Base-by-base conservation (phyloP, 1,140 invertebrate genomes). In the Apis laboriosa region DNA sequence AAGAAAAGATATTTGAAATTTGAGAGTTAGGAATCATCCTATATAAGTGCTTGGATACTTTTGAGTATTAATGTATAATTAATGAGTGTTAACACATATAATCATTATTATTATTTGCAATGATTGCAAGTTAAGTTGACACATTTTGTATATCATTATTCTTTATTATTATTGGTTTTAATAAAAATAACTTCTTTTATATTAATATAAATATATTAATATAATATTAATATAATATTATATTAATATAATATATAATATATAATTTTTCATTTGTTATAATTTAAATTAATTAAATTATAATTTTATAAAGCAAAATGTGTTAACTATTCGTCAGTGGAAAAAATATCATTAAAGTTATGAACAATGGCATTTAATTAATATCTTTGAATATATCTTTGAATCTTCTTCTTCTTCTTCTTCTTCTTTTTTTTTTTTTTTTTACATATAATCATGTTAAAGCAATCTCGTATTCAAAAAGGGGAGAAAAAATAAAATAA, bases 391-490 rank as follows among this genome's bases (percentile, higher is more conserved):
- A n/a, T n/a, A n/a, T n/a, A n/a, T n/a, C 9, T 15, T 70, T 24
- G 11, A 8, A 56, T 56, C 24, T 15, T 60, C 21, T 1, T 60
- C 19, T 17, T 5, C 21, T 72, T 4, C 1, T 43, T 43, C 11
- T n/a, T n/a, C n/a, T n/a, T n/a, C n/a, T n/a, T n/a, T 34, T 34
- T 56, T 17, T 15, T 60, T n/a, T 1, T 60, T n/a, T 17, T 5
- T 34, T 72, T 60, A n/a, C 72, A n/a, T 60, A 60, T 56, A 58
- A 73, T 19, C 55, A 17, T 53, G 43, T 53, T 71, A 24, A 71
- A 71, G n/a, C 15, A 53, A 53, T 53, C n/a, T 43, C 1, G 12
- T 7, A 43, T 43, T 4, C 17, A n/a, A 49, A 43, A 43, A 73
- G 34, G 58, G 19, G 7, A 8, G 9, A n/a, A 58, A 19, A 9